Evolutionary conservation across 2,888 invertebrate genomes (phyloP).

Genomic region (Thecocarcelia acutangulata): DNA sequence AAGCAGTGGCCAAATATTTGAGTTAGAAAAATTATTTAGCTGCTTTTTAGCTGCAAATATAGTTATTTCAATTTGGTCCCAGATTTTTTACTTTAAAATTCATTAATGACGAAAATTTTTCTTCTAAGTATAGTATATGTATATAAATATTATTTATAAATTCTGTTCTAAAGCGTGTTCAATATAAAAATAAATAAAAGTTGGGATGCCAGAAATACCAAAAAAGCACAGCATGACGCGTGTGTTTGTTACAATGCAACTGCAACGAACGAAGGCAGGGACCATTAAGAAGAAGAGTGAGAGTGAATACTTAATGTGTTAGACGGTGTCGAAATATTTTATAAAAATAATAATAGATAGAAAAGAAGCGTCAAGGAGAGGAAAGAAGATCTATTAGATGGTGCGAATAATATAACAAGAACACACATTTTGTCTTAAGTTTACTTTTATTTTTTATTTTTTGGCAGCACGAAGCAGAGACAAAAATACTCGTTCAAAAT

Average conservation of each 20-base stretch:
- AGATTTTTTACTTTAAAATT: conserved; percentile 43
- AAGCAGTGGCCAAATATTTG: no score
- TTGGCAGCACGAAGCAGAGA: conserved; percentile 45
- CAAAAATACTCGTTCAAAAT: conserved; percentile 64
- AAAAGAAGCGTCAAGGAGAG: not conserved
- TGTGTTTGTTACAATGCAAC: conserved; percentile 28
- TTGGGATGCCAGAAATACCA: conserved; percentile 50
- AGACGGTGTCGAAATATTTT: conserved; percentile 17
- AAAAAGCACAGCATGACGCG: conserved; percentile 56
- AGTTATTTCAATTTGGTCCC: conserved; percentile 5
- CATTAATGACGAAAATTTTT: conserved; percentile 39
- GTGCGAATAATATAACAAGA: conserved; percentile 60
- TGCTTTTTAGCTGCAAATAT: conserved; percentile 1
- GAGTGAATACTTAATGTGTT: conserved; percentile 29
- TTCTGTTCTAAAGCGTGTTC: conserved; percentile 17
- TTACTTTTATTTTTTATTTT: conserved; percentile 27
- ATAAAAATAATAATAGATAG: conserved; percentile 10
- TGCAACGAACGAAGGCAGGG: not conserved
- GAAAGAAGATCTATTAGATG: conserved; percentile 50
- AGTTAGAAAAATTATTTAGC: not conserved
- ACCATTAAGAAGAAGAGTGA: conserved; percentile 6
- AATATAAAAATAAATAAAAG: conserved; percentile 45
- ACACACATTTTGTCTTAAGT: conserved; percentile 31
- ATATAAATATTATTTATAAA: conserved; percentile 2
- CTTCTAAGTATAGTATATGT: conserved; percentile 20